phyloP scores from a whole-genome alignment of 2,113 vertebrate genomes.

The Gallinago media region DNA sequence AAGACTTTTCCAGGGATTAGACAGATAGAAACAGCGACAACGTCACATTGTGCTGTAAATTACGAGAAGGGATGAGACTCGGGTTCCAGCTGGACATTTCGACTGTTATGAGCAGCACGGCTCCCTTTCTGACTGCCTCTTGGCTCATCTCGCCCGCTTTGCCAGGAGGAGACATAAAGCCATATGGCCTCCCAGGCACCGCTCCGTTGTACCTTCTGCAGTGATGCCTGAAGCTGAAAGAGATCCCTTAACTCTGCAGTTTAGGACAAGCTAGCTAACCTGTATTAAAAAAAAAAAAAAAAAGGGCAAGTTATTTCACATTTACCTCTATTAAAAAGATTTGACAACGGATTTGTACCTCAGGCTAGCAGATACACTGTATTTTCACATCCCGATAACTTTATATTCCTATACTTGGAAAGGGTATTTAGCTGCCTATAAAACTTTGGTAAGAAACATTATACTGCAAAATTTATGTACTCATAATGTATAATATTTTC shows the following conservation, averaged over 20 bases:
- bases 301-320: not conserved
- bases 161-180: not conserved
- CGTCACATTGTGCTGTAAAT: not conserved
- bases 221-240: not conserved
- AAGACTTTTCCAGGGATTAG: not conserved
- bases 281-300: not conserved
- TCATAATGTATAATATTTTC: not conserved
- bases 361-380: not conserved
- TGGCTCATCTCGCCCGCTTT: not conserved
- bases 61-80: not conserved
- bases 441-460: not conserved
- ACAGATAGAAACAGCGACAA: not conserved
- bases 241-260: not conserved
- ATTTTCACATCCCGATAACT: not conserved
- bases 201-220: not conserved
- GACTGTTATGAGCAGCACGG: not conserved
- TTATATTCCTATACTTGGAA: not conserved
- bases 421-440: not conserved
- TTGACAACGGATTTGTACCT: not conserved
- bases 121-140: not conserved
- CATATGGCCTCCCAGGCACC: slow-evolving; percentile 5
- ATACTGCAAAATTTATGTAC: not conserved
- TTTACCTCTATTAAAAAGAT: not conserved
- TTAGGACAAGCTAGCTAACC: not conserved
- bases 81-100: slow-evolving; percentile 43